Base-by-base conservation (phyloP, 2,888 invertebrate genomes). In the Alsophila aescularia region DNA sequence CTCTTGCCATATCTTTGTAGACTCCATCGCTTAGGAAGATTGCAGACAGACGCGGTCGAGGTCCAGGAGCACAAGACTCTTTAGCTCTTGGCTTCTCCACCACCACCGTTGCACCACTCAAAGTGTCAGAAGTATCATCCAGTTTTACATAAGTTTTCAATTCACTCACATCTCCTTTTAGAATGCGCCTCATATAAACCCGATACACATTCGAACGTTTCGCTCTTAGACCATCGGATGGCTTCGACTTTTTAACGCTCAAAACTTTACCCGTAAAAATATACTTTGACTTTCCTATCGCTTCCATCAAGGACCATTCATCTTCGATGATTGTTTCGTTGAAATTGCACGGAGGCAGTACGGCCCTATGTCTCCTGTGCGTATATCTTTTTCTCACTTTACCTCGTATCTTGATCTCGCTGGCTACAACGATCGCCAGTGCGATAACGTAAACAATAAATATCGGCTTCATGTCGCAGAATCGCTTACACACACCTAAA, bases 261-360 rank as follows among this genome's bases (percentile, higher is more conserved):
- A 92, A 70, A 70, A 92, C 92, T 85, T 92, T 92, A 29, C 83
- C 92, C 16, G 92, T 92, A 79, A 92, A 92, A 75, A 92, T 92
- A 70, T 83, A 92, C 75, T 89, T 88, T 3, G 92, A 90, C 67
- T 85, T 85, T 52, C 83, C 82, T 82, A 92, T 92, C 76, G 90
- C 90, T 57, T 86, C 87, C 85, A 90, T 87, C 81, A 92, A 72
- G 57, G 92, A 81, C 86, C 90, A 87, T 79, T 90, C 89, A 70
- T 92, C 90, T 66, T 89, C 86, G 56, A 92, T 87, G 68, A 92
- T 83, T 58, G 90, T 90, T 75, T 89, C 88, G 75, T 92, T 92
- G 82, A 92, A 92, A 70, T 77, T 81, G 70, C 92, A 92, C 21
- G 87, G 83, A 53, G 90, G 90, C 63, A 87, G 73, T 36, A 86